Base-by-base conservation (phyloP, 2,113 vertebrate species). In the Gadus macrocephalus region DNA sequence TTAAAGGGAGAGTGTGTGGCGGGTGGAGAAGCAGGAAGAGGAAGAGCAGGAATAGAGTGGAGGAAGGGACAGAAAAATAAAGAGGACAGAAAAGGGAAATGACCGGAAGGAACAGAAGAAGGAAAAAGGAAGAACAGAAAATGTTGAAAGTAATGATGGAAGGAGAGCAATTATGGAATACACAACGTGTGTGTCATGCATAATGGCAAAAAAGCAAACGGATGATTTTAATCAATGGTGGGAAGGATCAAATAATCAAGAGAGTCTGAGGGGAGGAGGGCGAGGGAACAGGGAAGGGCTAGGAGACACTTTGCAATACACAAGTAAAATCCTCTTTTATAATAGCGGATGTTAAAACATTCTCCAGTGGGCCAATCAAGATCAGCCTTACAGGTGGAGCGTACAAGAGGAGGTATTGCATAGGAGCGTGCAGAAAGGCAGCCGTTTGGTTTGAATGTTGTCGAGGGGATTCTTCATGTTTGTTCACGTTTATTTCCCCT, bases 101-200 rank as follows among this genome's bases (percentile, higher is more conserved):
- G 73, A 70, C 53, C 77, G 76, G 67, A 74, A 69, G 69, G 7
- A 68, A 17, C 42, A 49, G 5, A 60, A 14, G 35, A 58, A 66
- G 63, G 49, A 53, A 68, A 66, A 72, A 64, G 66, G 78, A 75
- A 67, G 70, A 78, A 85, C 74, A 76, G 49, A 87, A 77, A 77
- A 76, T 28, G 75, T 67, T 86, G 53, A 87, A 80, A 73, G 75
- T 83, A 79, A 88, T 78, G 77, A 69, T 49, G 42, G 42, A 49
- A 9, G 42, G 7, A 49, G 8, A 49, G 42, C 8, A 49, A 89
- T 85, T 81, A 53, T 87, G 19, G 55, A 66, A 85, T 72, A 77
- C 77, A 84, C 71, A 73, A 76, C 53, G 77, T 62, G 70, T 68
- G 59, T 61, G 73, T 68, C 49, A 59, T 68, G 72, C 77, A 17